Conservation (phyloP, 2,797 vertebrate genomes). For the Thalassophryne amazonica region DNA sequence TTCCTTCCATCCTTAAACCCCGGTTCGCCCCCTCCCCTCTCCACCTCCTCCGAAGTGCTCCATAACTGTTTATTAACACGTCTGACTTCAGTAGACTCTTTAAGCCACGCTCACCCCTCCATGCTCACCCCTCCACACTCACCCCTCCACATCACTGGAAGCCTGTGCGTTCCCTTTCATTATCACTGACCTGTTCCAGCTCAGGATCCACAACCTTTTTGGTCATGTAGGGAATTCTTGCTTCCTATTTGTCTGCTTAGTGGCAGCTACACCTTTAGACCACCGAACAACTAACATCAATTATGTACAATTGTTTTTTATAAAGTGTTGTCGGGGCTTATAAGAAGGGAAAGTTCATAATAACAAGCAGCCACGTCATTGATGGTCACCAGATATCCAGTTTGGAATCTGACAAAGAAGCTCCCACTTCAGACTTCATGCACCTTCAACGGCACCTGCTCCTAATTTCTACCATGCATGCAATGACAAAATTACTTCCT, state of each 20-base stretch:
- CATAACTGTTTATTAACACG: conserved; percentile 79
- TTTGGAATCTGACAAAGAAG: too few relatives aligned
- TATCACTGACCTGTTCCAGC: conserved; percentile 56
- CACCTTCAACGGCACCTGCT: too few relatives aligned
- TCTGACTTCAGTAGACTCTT: conserved; percentile 69
- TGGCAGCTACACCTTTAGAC: not conserved
- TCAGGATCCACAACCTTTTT: conserved; percentile 38
- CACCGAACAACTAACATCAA: not conserved
- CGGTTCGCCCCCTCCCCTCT: conserved; percentile 25
- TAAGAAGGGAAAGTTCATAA: too few relatives aligned
- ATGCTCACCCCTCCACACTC: conserved; percentile 63
- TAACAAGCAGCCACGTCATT: too few relatives aligned
- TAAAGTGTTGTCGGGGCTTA: too few relatives aligned
- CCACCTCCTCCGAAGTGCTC: conserved; percentile 37
- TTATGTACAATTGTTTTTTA: too few relatives aligned
- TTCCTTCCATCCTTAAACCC: conserved; percentile 45
- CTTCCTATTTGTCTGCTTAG: conserved; percentile 4
- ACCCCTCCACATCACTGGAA: conserved; percentile 52
- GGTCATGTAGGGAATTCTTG: conserved; percentile 48
- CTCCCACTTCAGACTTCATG: too few relatives aligned
- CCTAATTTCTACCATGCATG: too few relatives aligned
- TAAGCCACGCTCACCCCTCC: conserved; percentile 53
- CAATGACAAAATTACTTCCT: too few relatives aligned
- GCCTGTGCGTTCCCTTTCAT: conserved; percentile 48
- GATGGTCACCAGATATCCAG: too few relatives aligned